A percentile compares a stretch with the other conserved stretches of the same genome.
Evolutionary conservation across 2,113 vertebrate species (phyloP).

Genomic region (Telmatochromis brachygnathus): DNA sequence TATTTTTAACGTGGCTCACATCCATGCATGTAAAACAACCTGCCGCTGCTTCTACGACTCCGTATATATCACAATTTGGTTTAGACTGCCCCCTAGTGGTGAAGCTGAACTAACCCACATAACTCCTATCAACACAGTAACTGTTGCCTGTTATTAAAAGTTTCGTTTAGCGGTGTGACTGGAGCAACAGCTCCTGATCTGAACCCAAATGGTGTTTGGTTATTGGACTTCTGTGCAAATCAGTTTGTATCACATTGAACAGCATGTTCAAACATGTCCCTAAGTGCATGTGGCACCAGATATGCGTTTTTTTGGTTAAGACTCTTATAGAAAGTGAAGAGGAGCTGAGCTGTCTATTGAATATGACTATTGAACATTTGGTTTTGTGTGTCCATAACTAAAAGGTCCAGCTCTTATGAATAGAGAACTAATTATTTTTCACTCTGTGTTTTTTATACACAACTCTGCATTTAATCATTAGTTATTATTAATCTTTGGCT

Average conservation of each 20-base stretch:
- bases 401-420: rapidly evolving
- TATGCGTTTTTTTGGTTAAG: too few relatives aligned
- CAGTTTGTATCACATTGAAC: not conserved
- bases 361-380: not conserved
- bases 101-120: too few relatives aligned
- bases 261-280: not conserved
- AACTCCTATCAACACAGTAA: not conserved
- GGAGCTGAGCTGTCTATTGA: not conserved
- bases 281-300: not conserved
- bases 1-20: too few relatives aligned
- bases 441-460: not conserved
- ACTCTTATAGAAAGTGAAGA: not conserved
- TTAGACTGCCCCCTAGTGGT: rapidly evolving
- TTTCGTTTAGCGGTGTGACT: rapidly evolving
- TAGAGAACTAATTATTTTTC: not conserved
- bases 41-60: rapidly evolving
- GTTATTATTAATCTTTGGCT: not conserved
- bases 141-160: not conserved
- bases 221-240: not conserved
- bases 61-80: rapidly evolving
- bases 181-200: not conserved
- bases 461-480: not conserved
- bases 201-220: not conserved
- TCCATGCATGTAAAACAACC: too few relatives aligned
- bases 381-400: not conserved